Conservation (phyloP, 2,797 vertebrate genomes). For the Capromys pilorides region DNA sequence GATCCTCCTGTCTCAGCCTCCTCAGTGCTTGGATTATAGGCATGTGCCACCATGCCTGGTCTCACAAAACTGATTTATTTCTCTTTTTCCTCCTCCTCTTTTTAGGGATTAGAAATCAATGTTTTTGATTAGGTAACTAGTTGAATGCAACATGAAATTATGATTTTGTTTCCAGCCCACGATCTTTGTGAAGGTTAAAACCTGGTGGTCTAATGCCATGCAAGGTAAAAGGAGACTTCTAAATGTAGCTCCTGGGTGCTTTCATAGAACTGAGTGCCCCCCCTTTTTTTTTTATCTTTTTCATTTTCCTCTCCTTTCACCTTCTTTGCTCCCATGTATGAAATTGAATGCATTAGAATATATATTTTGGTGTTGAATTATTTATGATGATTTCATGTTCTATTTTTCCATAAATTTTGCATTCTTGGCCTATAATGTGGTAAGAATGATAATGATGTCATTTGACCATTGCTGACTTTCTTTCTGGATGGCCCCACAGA, state of each 20-base stretch:
- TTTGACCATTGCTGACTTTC: not conserved
- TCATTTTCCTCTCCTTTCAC: not conserved
- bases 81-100: not conserved
- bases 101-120: not conserved
- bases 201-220: not conserved
- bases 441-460: constrained; percentile 10
- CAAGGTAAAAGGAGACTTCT: not conserved
- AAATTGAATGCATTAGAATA: not conserved
- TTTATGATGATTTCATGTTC: constrained; percentile 2
- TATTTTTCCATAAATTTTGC: not conserved
- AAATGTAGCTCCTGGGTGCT: not conserved
- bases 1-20: too few species aligned
- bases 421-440: not conserved
- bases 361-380: not conserved
- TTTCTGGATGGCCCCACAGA: not conserved
- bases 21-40: too few species aligned
- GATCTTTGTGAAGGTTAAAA: not conserved
- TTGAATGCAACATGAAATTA: not conserved
- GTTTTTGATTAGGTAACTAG: not conserved
- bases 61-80: not conserved
- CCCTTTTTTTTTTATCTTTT: not conserved
- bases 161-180: not conserved
- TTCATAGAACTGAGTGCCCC: not conserved
- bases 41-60: too few species aligned
- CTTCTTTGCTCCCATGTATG: not conserved